Conservation (phyloP, 2,113 vertebrate genomes). For the Carollia perspicillata region DNA sequence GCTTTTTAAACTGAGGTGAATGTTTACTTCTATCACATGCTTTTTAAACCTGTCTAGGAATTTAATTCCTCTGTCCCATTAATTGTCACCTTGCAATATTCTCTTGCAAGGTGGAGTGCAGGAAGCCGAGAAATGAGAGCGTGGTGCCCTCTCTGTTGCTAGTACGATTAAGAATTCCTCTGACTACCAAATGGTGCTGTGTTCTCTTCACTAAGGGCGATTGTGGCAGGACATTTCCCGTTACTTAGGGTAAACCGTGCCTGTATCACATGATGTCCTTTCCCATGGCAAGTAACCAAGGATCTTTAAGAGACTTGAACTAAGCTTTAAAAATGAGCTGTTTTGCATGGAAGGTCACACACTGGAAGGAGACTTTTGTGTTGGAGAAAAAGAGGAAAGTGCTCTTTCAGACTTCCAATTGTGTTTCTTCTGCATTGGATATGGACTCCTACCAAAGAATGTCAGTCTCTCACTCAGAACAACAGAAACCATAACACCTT, state of each 20-base stretch:
- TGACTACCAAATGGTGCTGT: neutral
- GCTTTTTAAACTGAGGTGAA: neutral
- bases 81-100: slow-evolving; percentile 14
- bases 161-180: neutral
- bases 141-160: neutral
- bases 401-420: slow-evolving; percentile 56
- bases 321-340: slow-evolving; percentile 63
- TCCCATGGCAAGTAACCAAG: slow-evolving; percentile 74
- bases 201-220: neutral
- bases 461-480: slow-evolving; percentile 61
- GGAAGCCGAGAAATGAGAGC: neutral
- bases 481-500: slow-evolving; percentile 47
- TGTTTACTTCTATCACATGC: neutral
- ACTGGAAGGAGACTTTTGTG: slow-evolving; percentile 47
- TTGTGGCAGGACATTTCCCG: slow-evolving; percentile 17
- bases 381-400: slow-evolving; percentile 48
- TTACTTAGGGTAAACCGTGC: slow-evolving; percentile 22
- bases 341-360: slow-evolving; percentile 58
- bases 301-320: slow-evolving; percentile 48
- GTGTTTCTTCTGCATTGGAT: slow-evolving; percentile 33
- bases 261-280: slow-evolving; percentile 57
- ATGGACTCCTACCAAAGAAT: slow-evolving; percentile 60
- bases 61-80: neutral
- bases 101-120: neutral
- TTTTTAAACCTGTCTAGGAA: neutral